These are phyloP conservation scores for Daubentonia madagascariensis DNA, from an alignment of 2,113 vertebrate species.

Conservation along the genomic window DNA sequence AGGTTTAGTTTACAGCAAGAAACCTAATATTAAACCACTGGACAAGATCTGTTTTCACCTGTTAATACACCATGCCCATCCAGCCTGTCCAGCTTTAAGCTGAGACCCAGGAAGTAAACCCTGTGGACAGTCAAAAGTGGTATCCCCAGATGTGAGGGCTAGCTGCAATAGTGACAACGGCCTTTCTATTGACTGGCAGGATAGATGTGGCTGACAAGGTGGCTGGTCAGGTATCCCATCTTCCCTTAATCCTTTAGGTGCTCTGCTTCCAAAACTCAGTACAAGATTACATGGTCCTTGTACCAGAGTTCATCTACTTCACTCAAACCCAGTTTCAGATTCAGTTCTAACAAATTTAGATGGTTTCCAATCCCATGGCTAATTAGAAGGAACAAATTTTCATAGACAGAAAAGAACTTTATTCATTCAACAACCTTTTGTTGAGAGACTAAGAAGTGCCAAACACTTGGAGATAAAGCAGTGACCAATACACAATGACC, in stretches of 20 bases:
- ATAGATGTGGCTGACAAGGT: neutral
- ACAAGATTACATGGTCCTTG: neutral
- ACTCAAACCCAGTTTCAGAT: neutral
- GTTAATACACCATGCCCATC: neutral
- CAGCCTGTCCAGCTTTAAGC: neutral
- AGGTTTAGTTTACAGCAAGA: constrained; percentile 30
- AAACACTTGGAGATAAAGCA: neutral
- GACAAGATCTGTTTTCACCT: neutral
- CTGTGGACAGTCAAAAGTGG: neutral
- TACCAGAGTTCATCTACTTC: neutral
- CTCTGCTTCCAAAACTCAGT: neutral
- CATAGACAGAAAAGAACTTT: neutral
- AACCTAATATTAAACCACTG: constrained; percentile 28
- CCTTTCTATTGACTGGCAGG: neutral
- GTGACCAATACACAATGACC: neutral
- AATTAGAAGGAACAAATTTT: neutral
- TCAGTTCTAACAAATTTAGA: neutral
- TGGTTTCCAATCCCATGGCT: neutral
- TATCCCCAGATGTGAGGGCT: neutral
- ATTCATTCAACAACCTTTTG: neutral
- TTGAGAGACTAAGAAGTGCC: neutral
- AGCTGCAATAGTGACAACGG: neutral
- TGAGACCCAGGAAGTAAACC: constrained; percentile 11
- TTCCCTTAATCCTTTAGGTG: neutral
- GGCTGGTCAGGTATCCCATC: neutral